Evolutionary conservation across 2,797 vertebrate genomes (phyloP), one percentile per base, ranked within the genome.

Genomic region (Anniella stebbinsi): DNA sequence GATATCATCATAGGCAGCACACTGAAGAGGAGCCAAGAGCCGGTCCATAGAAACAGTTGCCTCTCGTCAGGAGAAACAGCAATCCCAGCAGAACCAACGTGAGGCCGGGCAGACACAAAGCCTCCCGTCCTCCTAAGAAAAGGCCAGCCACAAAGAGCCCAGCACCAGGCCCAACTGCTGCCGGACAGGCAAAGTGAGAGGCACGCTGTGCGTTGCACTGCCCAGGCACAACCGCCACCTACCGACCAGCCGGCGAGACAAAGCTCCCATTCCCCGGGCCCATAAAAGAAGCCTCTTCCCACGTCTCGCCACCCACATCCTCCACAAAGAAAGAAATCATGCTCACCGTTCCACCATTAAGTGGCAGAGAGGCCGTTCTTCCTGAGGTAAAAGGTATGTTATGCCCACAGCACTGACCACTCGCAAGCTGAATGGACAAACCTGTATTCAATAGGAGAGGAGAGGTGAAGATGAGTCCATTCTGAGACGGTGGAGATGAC

Each of bases 391-490:
- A 95, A 99, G 97, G 97, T 99, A 99, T 0, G 98, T 99, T 93
- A 99, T 99, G 45, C 99, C 99, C 93, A 99, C 99, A 25, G 99
- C 99, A 51, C 98, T 99, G 67, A 99, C 99, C 95, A 99, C 99
- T 66, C 99, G 98, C 87, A 99, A 96, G 94, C 98, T 99, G 96
- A 99, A 99, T 0, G 99, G 99, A 93, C 98, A 99, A 91, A 99
- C 98, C 99, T 99, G 69, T 7, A 0, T 23, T 76, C 54, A 66
- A 86, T 0, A 10, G 57, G 15, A 63, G 33, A 78, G 38, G 89
- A 36, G 0, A 38, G 45, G 70, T 23, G 36, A 25, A 12, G 18
- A 11, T 41, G 36, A 21, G 36, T 38, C 36, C 72, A 23, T 41
- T 75, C 38, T 67, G 48, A 2, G 1, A 1, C n/a, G 48, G 33